Base-by-base conservation (phyloP, 2,797 vertebrate genomes). In the Trachurus trachurus region DNA sequence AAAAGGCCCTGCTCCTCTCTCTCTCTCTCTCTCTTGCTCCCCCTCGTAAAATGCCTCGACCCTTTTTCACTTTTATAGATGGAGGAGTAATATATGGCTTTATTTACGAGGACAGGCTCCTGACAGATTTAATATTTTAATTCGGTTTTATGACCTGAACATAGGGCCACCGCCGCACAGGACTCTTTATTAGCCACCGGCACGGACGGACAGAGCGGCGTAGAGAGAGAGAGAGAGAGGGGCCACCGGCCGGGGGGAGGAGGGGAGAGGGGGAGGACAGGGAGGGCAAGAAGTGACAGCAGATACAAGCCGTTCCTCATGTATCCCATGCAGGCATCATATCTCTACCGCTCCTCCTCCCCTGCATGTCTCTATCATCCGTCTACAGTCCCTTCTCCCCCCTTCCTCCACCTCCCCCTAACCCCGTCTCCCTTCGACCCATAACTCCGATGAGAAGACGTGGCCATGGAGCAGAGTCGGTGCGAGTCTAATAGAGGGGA, bases 111-210 rank as follows among this genome's bases (percentile, higher is more conserved):
- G 87, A 92, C 90, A 89, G 84, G 77, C 76, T 34, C 81, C 78
- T 93, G 94, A 93, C 94, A 95, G 95, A 95, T 96, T 96, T 96
- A 95, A 96, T 95, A 96, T 96, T 96, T 95, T 95, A 96, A 96
- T 96, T 96, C 78, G 87, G 80, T 94, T 96, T 96, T 95, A 95
- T 80, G 92, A 90, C 91, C 87, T 37, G 89, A 93, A 94, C 91
- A 91, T 78, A 74, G 92, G 94, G 91, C 88, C 83, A 73, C 31
- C 31, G 31, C 31, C 78, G 26, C 26, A 87, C 88, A 53, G 85
- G 82, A 85, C 86, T 84, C 90, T 91, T 93, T 95, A 95, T 91
- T 93, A 93, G 88, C 86, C 86, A 54, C 39, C 57, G 49, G 70
- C 78, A 63, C 50, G 87, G 79, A 76, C 54, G 86, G 86, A 84